Conservation (phyloP, 2,113 vertebrate species). For the Brachirus orientalis region DNA sequence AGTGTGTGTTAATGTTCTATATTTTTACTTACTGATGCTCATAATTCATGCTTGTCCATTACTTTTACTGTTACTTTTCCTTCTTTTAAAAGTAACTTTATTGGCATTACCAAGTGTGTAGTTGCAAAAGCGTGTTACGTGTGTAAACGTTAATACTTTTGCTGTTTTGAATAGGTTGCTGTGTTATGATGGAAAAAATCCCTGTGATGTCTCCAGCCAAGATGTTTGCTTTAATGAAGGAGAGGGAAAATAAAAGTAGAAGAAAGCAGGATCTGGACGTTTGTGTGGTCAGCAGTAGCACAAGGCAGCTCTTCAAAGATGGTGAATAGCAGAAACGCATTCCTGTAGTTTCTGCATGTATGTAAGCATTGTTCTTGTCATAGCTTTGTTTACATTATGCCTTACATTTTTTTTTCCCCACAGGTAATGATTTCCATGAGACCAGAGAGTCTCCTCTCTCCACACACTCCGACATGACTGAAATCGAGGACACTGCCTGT, state of each 20-base stretch:
- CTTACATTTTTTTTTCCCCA: not conserved
- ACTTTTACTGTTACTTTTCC: too few relatives aligned
- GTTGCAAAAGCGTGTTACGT: too few relatives aligned
- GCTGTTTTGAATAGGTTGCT: conserved; percentile 46
- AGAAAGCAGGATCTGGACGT: not conserved
- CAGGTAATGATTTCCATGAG: conserved; percentile 19
- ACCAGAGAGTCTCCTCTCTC: not conserved
- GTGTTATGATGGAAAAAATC: conserved; percentile 6
- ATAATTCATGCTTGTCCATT: too few relatives aligned
- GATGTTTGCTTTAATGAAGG: conserved; percentile 79
- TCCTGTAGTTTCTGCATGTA: not conserved
- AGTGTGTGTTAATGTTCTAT: too few relatives aligned
- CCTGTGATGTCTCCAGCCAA: conserved; percentile 74
- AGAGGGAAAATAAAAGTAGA: conserved; percentile 40
- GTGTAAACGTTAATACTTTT: not conserved
- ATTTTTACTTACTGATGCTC: too few relatives aligned
- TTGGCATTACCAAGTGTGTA: too few relatives aligned
- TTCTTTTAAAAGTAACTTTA: too few relatives aligned
- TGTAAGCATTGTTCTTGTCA: not conserved
- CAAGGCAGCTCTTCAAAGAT: not conserved
- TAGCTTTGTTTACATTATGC: not conserved
- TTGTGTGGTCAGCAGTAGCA: not conserved
- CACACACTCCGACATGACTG: not conserved
- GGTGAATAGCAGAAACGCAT: not conserved
- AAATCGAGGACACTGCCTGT: not conserved